A percentile compares a stretch with the other conserved stretches of the same genome.
phyloP scores from a whole-genome alignment of 2,888 invertebrate genomes.

The Onchidella celtica region DNA sequence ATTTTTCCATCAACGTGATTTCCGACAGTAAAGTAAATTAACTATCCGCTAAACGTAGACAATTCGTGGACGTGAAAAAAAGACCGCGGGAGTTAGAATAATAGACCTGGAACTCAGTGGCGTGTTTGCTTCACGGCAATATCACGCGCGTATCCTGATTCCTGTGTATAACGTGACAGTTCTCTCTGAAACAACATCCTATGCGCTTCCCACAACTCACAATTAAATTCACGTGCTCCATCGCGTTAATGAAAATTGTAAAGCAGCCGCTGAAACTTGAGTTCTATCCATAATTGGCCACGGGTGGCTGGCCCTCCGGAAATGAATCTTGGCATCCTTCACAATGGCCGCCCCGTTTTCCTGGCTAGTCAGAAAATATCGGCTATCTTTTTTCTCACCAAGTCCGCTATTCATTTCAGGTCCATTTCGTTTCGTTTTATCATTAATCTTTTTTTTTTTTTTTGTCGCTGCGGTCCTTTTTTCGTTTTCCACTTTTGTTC shows the following conservation, averaged over 20 bases:
- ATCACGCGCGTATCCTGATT: not conserved
- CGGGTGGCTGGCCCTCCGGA: slow-evolving; percentile 27
- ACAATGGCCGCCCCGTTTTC: slow-evolving; percentile 7
- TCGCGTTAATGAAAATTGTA: slow-evolving; percentile 31
- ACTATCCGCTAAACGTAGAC: too few relatives aligned
- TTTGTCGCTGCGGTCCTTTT: not conserved
- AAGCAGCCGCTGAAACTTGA: slow-evolving; percentile 20
- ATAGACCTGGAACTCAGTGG: too few relatives aligned
- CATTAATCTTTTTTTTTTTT: slow-evolving; percentile 15
- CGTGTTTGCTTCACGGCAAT: too few relatives aligned
- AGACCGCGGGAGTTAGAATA: too few relatives aligned
- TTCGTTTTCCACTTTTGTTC: too few relatives aligned
- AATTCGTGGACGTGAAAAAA: too few relatives aligned
- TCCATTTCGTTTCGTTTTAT: slow-evolving; percentile 23
- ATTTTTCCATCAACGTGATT: too few relatives aligned
- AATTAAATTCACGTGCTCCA: slow-evolving; percentile 1
- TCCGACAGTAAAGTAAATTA: too few relatives aligned
- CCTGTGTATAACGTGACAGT: not conserved
- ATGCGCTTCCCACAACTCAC: not conserved
- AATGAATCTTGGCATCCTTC: slow-evolving; percentile 12
- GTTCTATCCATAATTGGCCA: slow-evolving; percentile 37
- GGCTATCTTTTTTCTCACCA: slow-evolving; percentile 2
- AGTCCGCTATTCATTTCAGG: not conserved
- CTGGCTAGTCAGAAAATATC: not conserved
- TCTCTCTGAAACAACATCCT: not conserved